These are phyloP conservation scores for Mionectes olivaceus DNA, from an alignment of 2,797 vertebrate genomes.

Conservation along the genomic window DNA sequence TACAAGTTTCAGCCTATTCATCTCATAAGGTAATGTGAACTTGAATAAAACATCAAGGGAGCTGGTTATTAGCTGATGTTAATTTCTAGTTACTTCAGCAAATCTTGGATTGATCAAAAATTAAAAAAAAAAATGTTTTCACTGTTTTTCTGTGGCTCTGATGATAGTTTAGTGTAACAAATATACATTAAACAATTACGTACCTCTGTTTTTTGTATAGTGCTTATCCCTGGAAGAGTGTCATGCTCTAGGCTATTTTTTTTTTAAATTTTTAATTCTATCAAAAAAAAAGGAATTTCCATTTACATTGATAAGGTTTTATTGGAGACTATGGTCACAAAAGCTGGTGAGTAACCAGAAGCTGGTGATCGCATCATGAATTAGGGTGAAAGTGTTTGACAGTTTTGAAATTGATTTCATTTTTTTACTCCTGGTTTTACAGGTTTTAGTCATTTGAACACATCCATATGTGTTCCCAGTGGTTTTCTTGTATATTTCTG, in stretches of 20 bases:
- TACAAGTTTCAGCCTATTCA: conserved; percentile 97
- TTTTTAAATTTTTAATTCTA: not conserved
- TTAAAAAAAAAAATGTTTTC: not conserved
- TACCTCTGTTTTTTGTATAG: not conserved
- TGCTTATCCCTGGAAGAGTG: not conserved
- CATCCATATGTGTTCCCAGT: not conserved
- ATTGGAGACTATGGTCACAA: not conserved
- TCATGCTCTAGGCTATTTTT: not conserved
- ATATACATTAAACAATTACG: not conserved
- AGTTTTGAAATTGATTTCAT: not conserved
- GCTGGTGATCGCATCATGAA: not conserved
- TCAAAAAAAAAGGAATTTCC: not conserved
- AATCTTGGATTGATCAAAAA: not conserved
- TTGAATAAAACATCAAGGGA: not conserved
- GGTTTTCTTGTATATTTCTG: not conserved
- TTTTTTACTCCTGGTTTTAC: conserved; percentile 21
- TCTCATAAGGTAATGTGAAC: conserved; percentile 89
- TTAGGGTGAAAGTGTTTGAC: not conserved
- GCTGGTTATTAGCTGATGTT: not conserved
- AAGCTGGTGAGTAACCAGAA: conserved; percentile 20
- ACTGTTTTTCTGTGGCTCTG: not conserved
- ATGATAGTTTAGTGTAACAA: not conserved
- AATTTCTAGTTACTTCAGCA: not conserved
- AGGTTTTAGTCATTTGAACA: not conserved
- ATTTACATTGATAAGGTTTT: not conserved